phyloP scores from a whole-genome alignment of 2,888 invertebrate genomes.

The Napeogenes inachia region DNA sequence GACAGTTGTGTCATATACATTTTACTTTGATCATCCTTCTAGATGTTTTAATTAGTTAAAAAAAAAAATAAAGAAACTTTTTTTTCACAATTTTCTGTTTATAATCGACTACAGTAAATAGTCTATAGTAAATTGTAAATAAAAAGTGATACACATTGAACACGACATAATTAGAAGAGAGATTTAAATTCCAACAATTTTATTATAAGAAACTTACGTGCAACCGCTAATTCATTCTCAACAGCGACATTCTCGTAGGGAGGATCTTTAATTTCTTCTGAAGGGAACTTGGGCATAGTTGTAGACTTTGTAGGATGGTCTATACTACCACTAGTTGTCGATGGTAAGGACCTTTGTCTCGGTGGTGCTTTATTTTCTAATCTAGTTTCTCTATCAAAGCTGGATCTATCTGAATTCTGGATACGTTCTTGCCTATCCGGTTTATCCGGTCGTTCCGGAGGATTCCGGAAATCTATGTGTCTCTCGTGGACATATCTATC shows the following conservation, averaged over 20 bases:
- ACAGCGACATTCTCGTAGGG: slow-evolving; percentile 66
- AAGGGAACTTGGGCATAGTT: slow-evolving; percentile 78
- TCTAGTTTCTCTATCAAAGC: slow-evolving; percentile 43
- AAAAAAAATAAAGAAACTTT: too few relatives aligned
- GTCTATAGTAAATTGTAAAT: too few relatives aligned
- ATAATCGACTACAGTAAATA: too few relatives aligned
- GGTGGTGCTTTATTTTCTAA: slow-evolving; percentile 59
- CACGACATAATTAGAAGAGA: background rate
- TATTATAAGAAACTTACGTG: slow-evolving; percentile 49
- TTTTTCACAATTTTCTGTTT: too few relatives aligned
- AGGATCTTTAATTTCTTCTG: slow-evolving; percentile 61
- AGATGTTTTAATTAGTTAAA: too few relatives aligned
- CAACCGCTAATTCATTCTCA: slow-evolving; percentile 60
- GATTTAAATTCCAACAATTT: background rate
- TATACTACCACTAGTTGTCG: slow-evolving; percentile 53
- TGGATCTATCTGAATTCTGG: slow-evolving; percentile 33
- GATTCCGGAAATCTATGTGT: slow-evolving; percentile 44
- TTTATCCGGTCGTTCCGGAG: slow-evolving; percentile 55
- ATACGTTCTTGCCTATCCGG: slow-evolving; percentile 33
- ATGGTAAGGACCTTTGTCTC: slow-evolving; percentile 62
- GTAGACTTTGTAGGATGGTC: slow-evolving; percentile 75
- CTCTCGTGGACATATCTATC: slow-evolving; percentile 32
- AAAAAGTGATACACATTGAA: too few relatives aligned
- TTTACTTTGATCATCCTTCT: too few relatives aligned
- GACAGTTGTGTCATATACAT: too few relatives aligned